Conservation (phyloP, 2,113 vertebrate species). For the Pelecanus crispus region DNA sequence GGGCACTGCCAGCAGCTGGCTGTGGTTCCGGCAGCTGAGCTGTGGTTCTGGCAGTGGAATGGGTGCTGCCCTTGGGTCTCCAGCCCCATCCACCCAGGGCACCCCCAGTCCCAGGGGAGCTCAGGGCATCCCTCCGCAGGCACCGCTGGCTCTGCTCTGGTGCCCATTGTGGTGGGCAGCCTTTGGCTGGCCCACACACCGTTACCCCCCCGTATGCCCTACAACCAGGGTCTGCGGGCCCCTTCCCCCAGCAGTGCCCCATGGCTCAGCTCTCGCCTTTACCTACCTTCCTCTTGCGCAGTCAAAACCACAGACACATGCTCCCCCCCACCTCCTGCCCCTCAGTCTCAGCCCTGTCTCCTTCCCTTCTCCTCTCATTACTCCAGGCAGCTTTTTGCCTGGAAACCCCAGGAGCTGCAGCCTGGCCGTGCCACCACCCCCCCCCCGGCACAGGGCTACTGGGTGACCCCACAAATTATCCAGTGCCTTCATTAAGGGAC, state of each 20-base stretch:
- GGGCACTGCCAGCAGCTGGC: rapidly evolving
- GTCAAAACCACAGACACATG: neutral
- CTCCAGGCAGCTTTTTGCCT: neutral
- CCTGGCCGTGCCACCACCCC: rapidly evolving
- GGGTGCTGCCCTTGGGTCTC: neutral
- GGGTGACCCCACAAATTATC: neutral
- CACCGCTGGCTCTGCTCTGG: neutral
- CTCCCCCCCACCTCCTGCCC: neutral
- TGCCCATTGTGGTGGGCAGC: rapidly evolving
- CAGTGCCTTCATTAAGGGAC: neutral
- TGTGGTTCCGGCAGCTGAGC: rapidly evolving
- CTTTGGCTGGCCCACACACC: neutral
- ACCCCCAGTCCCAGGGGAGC: neutral
- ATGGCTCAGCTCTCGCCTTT: neutral
- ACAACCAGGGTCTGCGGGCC: neutral
- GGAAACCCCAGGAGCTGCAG: neutral
- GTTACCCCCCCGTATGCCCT: neutral
- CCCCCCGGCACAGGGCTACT: rapidly evolving
- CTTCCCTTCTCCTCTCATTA: neutral
- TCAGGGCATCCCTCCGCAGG: neutral
- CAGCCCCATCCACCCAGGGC: neutral
- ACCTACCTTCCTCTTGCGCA: neutral
- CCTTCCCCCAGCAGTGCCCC: neutral
- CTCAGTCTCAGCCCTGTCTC: neutral
- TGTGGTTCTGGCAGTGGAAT: rapidly evolving